phyloP scores from a whole-genome alignment of 2,888 invertebrate species.

The Pyrrhia umbra region DNA sequence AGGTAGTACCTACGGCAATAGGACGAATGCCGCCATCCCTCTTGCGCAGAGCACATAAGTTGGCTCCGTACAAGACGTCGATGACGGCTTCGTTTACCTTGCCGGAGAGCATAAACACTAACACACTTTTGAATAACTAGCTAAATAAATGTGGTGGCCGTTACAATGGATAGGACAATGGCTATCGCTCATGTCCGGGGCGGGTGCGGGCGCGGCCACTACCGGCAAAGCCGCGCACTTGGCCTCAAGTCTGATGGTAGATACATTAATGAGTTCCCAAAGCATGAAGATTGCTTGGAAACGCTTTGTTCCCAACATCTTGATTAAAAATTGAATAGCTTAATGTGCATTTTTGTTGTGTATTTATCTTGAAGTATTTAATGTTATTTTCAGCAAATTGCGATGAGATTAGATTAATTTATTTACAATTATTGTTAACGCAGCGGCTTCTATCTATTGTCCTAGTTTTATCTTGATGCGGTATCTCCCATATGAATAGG shows the following conservation, averaged over 20 bases:
- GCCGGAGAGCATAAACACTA: no score
- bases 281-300: conserved; percentile 69
- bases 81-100: no score
- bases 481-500: conserved; percentile 57
- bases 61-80: no score
- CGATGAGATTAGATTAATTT: conserved; percentile 63
- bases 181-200: conserved; percentile 63
- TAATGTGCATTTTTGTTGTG: conserved; percentile 70
- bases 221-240: conserved; percentile 54
- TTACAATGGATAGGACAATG: conserved; percentile 1
- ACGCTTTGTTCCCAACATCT: conserved; percentile 74
- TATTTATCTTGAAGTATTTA: conserved; percentile 61
- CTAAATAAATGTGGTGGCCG: not conserved
- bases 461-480: conserved; percentile 40
- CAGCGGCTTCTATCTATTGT: conserved; percentile 58
- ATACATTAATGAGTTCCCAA: conserved; percentile 73
- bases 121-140: no score
- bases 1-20: no score
- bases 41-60: no score
- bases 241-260: conserved; percentile 67
- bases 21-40: no score
- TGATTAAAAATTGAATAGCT: conserved; percentile 72
- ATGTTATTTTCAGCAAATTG: conserved; percentile 62
- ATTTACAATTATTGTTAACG: conserved; percentile 62
- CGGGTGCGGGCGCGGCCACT: conserved; percentile 15